Evolutionary conservation across 2,888 invertebrate species (phyloP).

Genomic region (Dyspetes luteomarginatus): DNA sequence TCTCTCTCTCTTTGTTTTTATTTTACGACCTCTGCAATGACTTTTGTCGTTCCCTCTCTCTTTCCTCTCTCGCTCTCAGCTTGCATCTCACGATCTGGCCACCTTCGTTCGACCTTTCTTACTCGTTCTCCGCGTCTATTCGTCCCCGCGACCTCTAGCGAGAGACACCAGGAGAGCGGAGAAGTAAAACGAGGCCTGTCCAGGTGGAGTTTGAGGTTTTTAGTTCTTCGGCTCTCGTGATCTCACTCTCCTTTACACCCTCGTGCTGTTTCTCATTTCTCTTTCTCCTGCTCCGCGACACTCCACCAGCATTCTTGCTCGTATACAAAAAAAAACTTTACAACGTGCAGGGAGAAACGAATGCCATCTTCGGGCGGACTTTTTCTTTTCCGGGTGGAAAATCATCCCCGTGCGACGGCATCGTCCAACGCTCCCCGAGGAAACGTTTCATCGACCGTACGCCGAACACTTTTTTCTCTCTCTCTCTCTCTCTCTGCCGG

Average conservation of each 20-base stretch:
- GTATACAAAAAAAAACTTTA: conserved; percentile 75
- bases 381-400: conserved; percentile 63
- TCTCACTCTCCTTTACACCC: conserved; percentile 46
- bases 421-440: conserved; percentile 66
- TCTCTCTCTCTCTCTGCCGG: conserved; percentile 6
- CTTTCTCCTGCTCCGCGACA: conserved; percentile 2
- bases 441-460: conserved; percentile 71
- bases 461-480: conserved; percentile 64
- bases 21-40: conserved; percentile 44
- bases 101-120: conserved; percentile 33
- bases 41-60: conserved; percentile 47
- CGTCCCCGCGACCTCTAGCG: conserved; percentile 3
- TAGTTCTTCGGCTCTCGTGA: conserved; percentile 60
- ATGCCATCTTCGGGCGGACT: conserved; percentile 71
- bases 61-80: neutral
- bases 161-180: conserved; percentile 33
- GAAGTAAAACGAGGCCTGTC: conserved; percentile 9
- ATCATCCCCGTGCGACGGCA: conserved; percentile 56
- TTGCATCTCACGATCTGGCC: neutral
- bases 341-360: conserved; percentile 75
- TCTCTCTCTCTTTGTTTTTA: neutral
- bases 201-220: conserved; percentile 39
- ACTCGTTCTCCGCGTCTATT: conserved; percentile 31
- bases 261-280: neutral
- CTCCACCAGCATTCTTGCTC: conserved; percentile 23